phyloP scores from a whole-genome alignment of 2,888 invertebrate species.

The Parnassius smintheus region DNA sequence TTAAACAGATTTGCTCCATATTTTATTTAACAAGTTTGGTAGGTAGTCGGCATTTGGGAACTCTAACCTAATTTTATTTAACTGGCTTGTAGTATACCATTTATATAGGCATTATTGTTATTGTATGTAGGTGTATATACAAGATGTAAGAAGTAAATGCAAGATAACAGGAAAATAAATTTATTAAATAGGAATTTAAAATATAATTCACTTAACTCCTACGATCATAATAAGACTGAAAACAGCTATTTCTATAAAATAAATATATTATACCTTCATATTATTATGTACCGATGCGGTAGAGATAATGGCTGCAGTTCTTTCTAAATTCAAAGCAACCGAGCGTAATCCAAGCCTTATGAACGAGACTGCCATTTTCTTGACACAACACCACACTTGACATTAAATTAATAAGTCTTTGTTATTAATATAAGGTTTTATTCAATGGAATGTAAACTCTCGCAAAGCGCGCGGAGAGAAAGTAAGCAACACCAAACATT shows the following conservation, averaged over 20 bases:
- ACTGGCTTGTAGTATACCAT: too few species aligned
- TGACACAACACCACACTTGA: slow-evolving; percentile 28
- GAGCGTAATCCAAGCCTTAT: slow-evolving; percentile 65
- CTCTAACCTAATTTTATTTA: too few species aligned
- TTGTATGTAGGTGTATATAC: too few species aligned
- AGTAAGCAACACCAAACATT: slow-evolving; percentile 25
- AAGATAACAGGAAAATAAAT: too few species aligned
- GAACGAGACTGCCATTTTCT: slow-evolving; percentile 70
- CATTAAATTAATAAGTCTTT: slow-evolving; percentile 31
- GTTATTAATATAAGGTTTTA: slow-evolving; percentile 30
- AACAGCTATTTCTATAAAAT: neutral
- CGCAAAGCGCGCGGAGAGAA: slow-evolving; percentile 26
- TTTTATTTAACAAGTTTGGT: too few species aligned
- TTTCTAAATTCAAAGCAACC: slow-evolving; percentile 57
- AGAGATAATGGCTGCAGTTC: slow-evolving; percentile 55
- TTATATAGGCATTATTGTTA: too few species aligned
- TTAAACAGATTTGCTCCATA: too few species aligned
- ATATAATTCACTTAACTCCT: too few species aligned
- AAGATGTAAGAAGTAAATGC: too few species aligned
- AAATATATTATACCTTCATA: slow-evolving; percentile 63
- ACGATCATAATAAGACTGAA: too few species aligned
- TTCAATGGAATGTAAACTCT: slow-evolving; percentile 15
- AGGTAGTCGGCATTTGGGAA: too few species aligned
- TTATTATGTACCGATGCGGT: slow-evolving; percentile 56
- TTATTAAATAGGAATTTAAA: too few species aligned